Base-by-base conservation (phyloP, 2,888 invertebrate species). In the Campopleginae sp. region DNA sequence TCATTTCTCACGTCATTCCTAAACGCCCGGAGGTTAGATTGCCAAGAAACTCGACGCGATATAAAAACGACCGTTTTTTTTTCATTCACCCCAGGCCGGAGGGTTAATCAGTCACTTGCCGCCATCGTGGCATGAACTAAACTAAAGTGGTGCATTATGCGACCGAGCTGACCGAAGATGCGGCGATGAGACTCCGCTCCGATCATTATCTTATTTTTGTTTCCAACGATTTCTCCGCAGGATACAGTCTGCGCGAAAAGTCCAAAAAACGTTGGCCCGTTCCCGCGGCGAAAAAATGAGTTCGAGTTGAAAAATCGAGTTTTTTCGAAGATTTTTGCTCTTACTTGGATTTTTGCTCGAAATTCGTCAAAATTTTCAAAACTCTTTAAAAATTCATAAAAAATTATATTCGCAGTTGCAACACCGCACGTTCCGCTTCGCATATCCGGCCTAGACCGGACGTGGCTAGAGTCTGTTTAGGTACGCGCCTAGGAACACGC, bases 91-190 rank as follows among this genome's bases (percentile, higher is more conserved):
- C 31, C 68, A 79, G 85, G 75, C 68, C 82, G 71, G 79, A 79
- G 82, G 85, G 85, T 85, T 71, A 85, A 85, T 85, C 81, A 85
- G 81, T 79, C 78, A 82, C 81, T 85, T 76, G 79, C 81, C 65
- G 76, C 27, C 65, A 14, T 65, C 31, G 70, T 38, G 44, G 58
- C 27, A 46, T 38, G 42, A 65, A 44, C 46, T 75, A 46, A 70
- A 27, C 46, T 66, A 31, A 31, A 70, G 44, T 68, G 54, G 77
- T 68, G 66, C 65, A 58, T 54, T 27, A 61, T 42, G 42, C 27
- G 23, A 38, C 31, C 54, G 42, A 72, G 27, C 46, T 74, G 68
- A 81, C 68, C 63, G 63, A 10, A 68, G 71, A 75, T 19, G 38
- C 38, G 58, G 42, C 78, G 75, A 71, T 33, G 46, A 6, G 74